A percentile compares a stretch with the other conserved stretches of the same genome.
These are phyloP conservation scores for Leucoraja ocellata DNA, from an alignment of 2,797 vertebrate genomes.

Conservation along the genomic window DNA sequence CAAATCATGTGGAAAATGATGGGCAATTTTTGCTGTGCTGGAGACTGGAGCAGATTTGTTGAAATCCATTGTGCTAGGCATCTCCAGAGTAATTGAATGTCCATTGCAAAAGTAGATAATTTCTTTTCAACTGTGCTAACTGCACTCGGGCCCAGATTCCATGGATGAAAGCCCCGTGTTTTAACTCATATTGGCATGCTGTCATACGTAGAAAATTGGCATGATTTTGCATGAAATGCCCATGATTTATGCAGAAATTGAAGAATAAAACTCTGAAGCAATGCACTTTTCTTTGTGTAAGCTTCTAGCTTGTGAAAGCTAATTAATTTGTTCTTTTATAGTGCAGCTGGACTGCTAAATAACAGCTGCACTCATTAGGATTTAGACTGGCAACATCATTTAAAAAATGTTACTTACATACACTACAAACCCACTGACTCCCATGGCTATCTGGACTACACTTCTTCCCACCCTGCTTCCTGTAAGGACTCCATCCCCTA, in stretches of 20 bases:
- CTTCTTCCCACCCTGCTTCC: no score
- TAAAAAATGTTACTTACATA: conserved; percentile 9
- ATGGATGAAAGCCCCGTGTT: neutral
- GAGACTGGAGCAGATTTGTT: neutral
- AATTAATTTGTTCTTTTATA: neutral
- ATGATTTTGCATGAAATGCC: conserved; percentile 9
- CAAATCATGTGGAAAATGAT: neutral
- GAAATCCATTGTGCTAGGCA: neutral
- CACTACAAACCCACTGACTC: no score
- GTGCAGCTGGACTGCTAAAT: neutral
- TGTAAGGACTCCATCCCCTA: no score
- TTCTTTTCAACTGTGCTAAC: neutral
- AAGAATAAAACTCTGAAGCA: conserved; percentile 15
- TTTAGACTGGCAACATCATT: neutral
- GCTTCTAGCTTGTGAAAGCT: neutral
- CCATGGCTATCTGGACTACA: no score
- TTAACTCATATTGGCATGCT: no score
- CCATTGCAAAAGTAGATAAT: neutral
- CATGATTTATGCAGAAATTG: neutral
- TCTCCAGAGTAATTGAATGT: neutral
- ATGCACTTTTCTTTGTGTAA: neutral
- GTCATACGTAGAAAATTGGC: neutral
- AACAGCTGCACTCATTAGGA: neutral
- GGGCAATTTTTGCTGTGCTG: neutral
- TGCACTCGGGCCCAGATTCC: neutral